Evolutionary conservation across 1,140 invertebrate genomes (phyloP).

Genomic region (Drosophila takahashii): DNA sequence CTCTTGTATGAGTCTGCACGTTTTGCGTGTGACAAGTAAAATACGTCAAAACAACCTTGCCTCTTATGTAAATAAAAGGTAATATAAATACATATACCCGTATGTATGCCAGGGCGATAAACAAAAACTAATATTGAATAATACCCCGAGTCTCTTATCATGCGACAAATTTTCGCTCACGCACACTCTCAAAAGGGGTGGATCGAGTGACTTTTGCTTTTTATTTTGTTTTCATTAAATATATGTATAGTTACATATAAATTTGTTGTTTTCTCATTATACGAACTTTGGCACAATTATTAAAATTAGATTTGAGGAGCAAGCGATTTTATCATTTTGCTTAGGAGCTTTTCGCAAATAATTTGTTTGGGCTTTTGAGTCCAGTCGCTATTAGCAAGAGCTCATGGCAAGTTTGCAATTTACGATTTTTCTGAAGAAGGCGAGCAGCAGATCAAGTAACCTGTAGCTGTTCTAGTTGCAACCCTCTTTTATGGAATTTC

Average conservation of each 20-base stretch:
- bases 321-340: constrained; percentile 24
- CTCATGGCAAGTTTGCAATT: constrained; percentile 77
- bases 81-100: constrained; percentile 4
- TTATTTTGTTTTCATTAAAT: constrained; percentile 10
- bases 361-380: not conserved
- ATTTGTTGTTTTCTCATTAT: constrained; percentile 11
- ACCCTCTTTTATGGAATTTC: not conserved
- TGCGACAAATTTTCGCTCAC: constrained; percentile 2
- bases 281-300: constrained; percentile 64
- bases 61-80: constrained; percentile 28
- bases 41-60: constrained; percentile 24
- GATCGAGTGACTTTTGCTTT: constrained; percentile 18
- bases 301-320: constrained; percentile 52
- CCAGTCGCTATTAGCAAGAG: constrained; percentile 45
- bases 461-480: not conserved
- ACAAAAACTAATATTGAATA: constrained; percentile 77
- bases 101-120: constrained; percentile 42
- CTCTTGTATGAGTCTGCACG: not conserved
- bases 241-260: constrained; percentile 6
- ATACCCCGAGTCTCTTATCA: constrained; percentile 61
- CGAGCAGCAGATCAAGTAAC: constrained; percentile 47
- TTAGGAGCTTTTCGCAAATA: constrained; percentile 2
- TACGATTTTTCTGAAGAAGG: constrained; percentile 66
- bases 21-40: constrained; percentile 17
- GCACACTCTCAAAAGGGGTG: constrained; percentile 14